A percentile compares a stretch with the other conserved stretches of the same genome.
These are phyloP conservation scores for Eleutherodactylus coqui DNA, from an alignment of 2,797 vertebrate genomes.

Conservation along the genomic window DNA sequence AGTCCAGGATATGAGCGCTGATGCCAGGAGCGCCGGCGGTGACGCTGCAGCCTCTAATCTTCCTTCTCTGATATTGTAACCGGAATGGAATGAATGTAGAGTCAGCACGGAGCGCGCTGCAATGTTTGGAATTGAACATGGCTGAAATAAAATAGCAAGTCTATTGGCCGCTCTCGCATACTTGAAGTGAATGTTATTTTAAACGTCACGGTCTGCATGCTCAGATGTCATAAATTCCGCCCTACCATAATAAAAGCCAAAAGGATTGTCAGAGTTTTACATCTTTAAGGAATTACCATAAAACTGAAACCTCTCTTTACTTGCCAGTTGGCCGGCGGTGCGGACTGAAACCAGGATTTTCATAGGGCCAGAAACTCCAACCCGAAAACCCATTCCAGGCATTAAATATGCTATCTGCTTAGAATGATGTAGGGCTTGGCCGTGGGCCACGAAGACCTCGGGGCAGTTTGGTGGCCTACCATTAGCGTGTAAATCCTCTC, in stretches of 20 bases:
- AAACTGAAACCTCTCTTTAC: not conserved
- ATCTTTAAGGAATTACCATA: conserved; percentile 16
- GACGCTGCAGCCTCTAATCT: no score
- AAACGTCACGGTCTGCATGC: not conserved
- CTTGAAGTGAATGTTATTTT: conserved; percentile 15
- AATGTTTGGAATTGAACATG: conserved; percentile 1
- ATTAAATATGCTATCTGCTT: not conserved
- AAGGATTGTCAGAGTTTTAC: conserved; percentile 5
- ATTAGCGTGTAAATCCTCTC: not conserved
- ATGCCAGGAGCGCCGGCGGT: no score
- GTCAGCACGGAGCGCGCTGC: not conserved
- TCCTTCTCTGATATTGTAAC: not conserved
- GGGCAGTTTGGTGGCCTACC: not conserved
- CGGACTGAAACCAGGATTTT: not conserved
- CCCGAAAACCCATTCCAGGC: not conserved
- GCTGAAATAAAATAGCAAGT: conserved; percentile 3
- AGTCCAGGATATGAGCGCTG: no score
- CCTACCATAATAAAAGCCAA: not conserved
- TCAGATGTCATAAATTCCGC: conserved; percentile 11
- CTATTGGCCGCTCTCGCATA: not conserved
- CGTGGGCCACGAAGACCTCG: no score
- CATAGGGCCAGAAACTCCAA: not conserved
- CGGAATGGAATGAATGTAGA: conserved; percentile 3
- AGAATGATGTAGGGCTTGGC: not conserved
- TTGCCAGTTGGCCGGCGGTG: not conserved